phyloP scores from a whole-genome alignment of 2,888 invertebrate genomes.

The Pristionchus mayeri region DNA sequence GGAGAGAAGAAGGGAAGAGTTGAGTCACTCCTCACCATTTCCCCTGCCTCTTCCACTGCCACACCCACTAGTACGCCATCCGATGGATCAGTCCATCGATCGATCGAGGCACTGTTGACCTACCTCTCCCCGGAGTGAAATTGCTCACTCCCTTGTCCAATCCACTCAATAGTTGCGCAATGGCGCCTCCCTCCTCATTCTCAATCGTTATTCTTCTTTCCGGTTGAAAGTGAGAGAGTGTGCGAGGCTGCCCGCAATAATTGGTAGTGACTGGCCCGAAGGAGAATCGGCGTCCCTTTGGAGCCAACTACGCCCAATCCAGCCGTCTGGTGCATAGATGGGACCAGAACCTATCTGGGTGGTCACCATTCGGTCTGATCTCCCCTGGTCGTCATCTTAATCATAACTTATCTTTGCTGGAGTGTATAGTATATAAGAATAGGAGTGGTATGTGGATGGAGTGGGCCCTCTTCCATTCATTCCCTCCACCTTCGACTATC shows the following conservation, averaged over 20 bases:
- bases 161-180: neutral
- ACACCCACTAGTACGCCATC: slow-evolving; percentile 12
- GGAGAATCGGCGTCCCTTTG: neutral
- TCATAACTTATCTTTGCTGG: too few species aligned
- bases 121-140: neutral
- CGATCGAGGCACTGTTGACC: neutral
- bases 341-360: neutral
- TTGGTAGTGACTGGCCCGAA: neutral
- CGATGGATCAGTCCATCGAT: too few species aligned
- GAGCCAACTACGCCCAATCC: slow-evolving; percentile 42
- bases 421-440: too few species aligned
- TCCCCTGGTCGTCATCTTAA: too few species aligned
- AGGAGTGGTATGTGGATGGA: neutral
- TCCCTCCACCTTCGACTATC: slow-evolving; percentile 35
- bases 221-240: slow-evolving; percentile 19
- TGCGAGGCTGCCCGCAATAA: slow-evolving; percentile 20
- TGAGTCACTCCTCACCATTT: slow-evolving; percentile 16
- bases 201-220: slow-evolving; percentile 33
- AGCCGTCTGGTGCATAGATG: neutral
- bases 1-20: neutral
- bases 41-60: neutral
- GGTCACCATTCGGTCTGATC: too few species aligned
- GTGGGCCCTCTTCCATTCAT: slow-evolving; percentile 25
- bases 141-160: slow-evolving; percentile 29
- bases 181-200: neutral